Conservation (phyloP, 2,888 invertebrate genomes). For the Phorcus lineatus region DNA sequence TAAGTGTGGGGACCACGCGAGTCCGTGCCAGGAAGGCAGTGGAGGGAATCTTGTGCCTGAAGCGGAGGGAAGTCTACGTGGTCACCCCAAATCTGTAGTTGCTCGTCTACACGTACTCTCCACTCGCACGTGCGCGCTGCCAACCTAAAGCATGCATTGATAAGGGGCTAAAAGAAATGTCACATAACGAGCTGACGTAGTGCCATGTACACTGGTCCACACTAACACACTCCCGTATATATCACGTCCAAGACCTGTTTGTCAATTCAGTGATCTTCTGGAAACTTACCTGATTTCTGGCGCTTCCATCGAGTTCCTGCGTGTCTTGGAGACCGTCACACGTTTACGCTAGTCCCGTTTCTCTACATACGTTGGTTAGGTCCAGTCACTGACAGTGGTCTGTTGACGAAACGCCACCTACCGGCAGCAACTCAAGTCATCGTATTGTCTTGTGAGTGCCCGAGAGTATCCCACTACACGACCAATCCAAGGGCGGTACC, state of each 20-base stretch:
- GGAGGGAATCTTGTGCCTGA: slow-evolving; percentile 1
- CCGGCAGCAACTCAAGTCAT: slow-evolving; percentile 21
- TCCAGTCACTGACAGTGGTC: background rate
- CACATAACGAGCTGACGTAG: background rate
- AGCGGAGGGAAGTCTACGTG: background rate
- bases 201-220: background rate
- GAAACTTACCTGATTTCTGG: slow-evolving; percentile 23
- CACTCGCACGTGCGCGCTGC: background rate
- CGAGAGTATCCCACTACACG: background rate
- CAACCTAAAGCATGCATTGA: background rate
- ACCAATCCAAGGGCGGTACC: slow-evolving; percentile 22
- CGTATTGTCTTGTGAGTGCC: slow-evolving; percentile 16
- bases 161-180: slow-evolving; percentile 3
- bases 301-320: slow-evolving; percentile 7
- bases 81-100: background rate
- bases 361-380: slow-evolving; percentile 16
- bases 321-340: slow-evolving; percentile 23
- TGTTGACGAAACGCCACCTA: slow-evolving; percentile 22
- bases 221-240: background rate
- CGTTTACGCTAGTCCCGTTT: slow-evolving; percentile 20
- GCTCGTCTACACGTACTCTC: background rate
- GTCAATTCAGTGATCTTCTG: background rate
- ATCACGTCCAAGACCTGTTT: background rate
- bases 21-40: background rate
- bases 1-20: background rate